phyloP scores from a whole-genome alignment of 2,113 vertebrate species.

The Copsychus sechellarum region DNA sequence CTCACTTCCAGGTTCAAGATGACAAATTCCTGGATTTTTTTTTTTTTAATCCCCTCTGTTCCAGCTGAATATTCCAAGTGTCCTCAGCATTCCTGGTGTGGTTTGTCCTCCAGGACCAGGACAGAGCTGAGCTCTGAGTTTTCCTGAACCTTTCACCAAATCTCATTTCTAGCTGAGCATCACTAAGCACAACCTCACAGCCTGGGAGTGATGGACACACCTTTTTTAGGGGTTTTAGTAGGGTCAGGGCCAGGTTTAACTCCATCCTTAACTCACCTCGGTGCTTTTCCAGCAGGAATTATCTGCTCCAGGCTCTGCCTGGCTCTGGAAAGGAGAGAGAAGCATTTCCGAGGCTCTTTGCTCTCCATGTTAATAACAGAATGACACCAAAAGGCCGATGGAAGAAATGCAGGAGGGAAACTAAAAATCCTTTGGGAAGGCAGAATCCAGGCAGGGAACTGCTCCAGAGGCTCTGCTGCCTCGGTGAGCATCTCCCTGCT shows the following conservation, averaged over 20 bases:
- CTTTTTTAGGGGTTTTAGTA: not conserved
- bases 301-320: not conserved
- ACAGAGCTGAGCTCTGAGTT: not conserved
- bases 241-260: not conserved
- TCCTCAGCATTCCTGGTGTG: no score
- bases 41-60: no score
- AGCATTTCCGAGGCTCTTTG: not conserved
- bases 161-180: not conserved
- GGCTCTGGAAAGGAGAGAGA: not conserved
- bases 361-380: conserved; percentile 70
- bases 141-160: not conserved
- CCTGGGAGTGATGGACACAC: not conserved
- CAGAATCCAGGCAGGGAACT: rapidly evolving
- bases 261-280: not conserved
- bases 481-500: rapidly evolving
- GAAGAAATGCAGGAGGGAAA: conserved; percentile 70
- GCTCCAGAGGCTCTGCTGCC: rapidly evolving
- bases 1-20: not conserved
- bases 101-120: not conserved
- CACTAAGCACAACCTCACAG: not conserved
- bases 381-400: conserved; percentile 78
- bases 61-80: not conserved
- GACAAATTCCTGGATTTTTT: not conserved
- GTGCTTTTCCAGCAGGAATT: not conserved
- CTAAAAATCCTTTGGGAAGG: not conserved